These are phyloP conservation scores for Lamproptera curius DNA, from an alignment of 2,888 invertebrate species.

Conservation along the genomic window DNA sequence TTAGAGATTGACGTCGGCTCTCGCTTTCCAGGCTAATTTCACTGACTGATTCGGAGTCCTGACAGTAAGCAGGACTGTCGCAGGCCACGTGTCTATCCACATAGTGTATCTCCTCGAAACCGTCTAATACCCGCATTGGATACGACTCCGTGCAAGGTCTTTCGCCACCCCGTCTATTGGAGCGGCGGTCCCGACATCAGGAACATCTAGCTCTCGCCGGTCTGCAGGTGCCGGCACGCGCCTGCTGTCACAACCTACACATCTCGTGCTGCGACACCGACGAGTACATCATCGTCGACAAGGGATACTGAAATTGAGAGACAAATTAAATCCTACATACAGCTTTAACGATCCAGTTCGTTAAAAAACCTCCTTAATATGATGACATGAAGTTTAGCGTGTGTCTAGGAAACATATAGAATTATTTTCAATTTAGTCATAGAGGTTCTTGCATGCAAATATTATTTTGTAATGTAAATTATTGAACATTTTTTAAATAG, in stretches of 20 bases:
- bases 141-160: slow-evolving; percentile 42
- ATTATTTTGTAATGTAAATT: no score
- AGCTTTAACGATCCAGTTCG: no score
- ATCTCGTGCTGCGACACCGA: slow-evolving; percentile 82
- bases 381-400: no score
- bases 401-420: no score
- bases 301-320: slow-evolving; percentile 68
- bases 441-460: no score
- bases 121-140: slow-evolving; percentile 47
- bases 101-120: slow-evolving; percentile 56
- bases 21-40: slow-evolving; percentile 67
- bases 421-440: no score
- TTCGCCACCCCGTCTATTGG: slow-evolving; percentile 47
- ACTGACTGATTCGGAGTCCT: slow-evolving; percentile 62
- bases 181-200: slow-evolving; percentile 66
- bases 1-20: slow-evolving; percentile 57
- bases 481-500: no score
- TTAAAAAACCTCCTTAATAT: no score
- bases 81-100: slow-evolving; percentile 48
- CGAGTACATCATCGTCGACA: slow-evolving; percentile 78
- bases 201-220: slow-evolving; percentile 58
- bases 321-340: no score
- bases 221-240: slow-evolving; percentile 62
- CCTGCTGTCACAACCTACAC: slow-evolving; percentile 83
- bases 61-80: slow-evolving; percentile 42